phyloP scores from a whole-genome alignment of 2,888 invertebrate genomes.

The Pachliopta kotzebuea region DNA sequence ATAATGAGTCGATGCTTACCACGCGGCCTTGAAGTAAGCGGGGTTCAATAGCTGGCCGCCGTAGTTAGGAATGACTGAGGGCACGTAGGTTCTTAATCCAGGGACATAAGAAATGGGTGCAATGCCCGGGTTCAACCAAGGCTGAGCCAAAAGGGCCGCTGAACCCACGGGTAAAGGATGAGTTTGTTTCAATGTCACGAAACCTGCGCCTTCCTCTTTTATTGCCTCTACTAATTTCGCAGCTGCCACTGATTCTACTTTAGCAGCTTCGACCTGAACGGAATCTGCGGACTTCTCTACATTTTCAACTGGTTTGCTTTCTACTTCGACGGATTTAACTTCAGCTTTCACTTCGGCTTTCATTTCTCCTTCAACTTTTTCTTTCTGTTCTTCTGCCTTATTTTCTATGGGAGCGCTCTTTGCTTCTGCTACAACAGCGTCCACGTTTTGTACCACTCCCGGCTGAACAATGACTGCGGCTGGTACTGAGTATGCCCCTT shows the following conservation, averaged over 20 bases:
- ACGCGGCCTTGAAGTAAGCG: slow-evolving; percentile 8
- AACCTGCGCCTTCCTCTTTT: slow-evolving; percentile 6
- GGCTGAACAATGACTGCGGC: slow-evolving; percentile 23
- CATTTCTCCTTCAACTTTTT: slow-evolving; percentile 36
- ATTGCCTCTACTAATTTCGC: slow-evolving; percentile 17
- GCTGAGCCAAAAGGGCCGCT: slow-evolving; percentile 15
- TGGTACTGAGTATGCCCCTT: slow-evolving; percentile 36
- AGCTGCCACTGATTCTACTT: slow-evolving; percentile 33
- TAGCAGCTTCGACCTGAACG: slow-evolving; percentile 36
- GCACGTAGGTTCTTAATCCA: slow-evolving; percentile 19
- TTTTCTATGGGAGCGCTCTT: slow-evolving; percentile 23
- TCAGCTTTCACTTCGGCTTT: slow-evolving; percentile 36
- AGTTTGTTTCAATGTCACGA: slow-evolving; percentile 13
- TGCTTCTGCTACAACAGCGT: slow-evolving; percentile 31
- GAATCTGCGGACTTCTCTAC: slow-evolving; percentile 34
- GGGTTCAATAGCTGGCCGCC: slow-evolving; percentile 15
- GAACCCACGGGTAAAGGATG: slow-evolving; percentile 8
- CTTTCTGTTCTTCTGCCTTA: slow-evolving; percentile 30
- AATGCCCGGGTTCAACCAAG: slow-evolving; percentile 19
- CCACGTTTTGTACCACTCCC: slow-evolving; percentile 29
- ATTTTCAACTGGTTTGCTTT: slow-evolving; percentile 29
- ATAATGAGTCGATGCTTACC: slow-evolving; percentile 16
- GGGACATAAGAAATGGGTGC: slow-evolving; percentile 21
- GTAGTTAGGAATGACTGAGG: slow-evolving; percentile 13
- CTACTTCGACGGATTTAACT: slow-evolving; percentile 37